Base-by-base conservation (phyloP, 2,888 invertebrate genomes). In the Zaprionus lineosus region DNA sequence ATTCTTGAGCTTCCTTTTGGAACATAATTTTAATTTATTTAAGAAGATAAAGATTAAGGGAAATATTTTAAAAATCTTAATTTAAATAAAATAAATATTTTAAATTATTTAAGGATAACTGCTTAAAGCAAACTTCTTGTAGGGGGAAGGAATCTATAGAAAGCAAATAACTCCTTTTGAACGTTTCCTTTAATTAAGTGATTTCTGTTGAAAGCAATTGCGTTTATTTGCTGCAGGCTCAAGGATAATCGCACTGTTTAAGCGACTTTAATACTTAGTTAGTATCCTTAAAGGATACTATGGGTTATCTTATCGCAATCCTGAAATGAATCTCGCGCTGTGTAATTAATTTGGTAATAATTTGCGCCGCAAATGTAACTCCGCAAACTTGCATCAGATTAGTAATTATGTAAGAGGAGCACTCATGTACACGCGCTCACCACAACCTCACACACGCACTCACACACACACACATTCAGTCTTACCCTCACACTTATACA, bases 401-500 rank as follows among this genome's bases (percentile, higher is more conserved):
- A 82, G 84, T 68, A 82, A 78, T 81, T 84, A 84, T 65, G 72
- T 76, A 79, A 56, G 56, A n/a, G n/a, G n/a, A n/a, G n/a, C n/a
- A n/a, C n/a, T n/a, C n/a, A n/a, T n/a, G n/a, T n/a, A n/a, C n/a
- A n/a, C n/a, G n/a, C n/a, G n/a, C n/a, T n/a, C n/a, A n/a, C 39
- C 19, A 14, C 24, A 24, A 3, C 2, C 58, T 36, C 29, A 21
- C 14, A 44, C 21, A 12, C 39, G 50, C 40, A 41, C 37, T 26
- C 9, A 19, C 40, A 51, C 29, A 40, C 40, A 26, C 52, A 48
- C 37, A 14, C 28, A n/a, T 29, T n/a, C n/a, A n/a, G n/a, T n/a
- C n/a, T n/a, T n/a, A 33, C 56, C 39, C 28, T 46, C 18, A 14
- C 4, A 29, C 11, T 16, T 9, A 33, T 5, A 44, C 19, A 53